phyloP scores from a whole-genome alignment of 2,113 vertebrate genomes.

The Rhinogobius similis region DNA sequence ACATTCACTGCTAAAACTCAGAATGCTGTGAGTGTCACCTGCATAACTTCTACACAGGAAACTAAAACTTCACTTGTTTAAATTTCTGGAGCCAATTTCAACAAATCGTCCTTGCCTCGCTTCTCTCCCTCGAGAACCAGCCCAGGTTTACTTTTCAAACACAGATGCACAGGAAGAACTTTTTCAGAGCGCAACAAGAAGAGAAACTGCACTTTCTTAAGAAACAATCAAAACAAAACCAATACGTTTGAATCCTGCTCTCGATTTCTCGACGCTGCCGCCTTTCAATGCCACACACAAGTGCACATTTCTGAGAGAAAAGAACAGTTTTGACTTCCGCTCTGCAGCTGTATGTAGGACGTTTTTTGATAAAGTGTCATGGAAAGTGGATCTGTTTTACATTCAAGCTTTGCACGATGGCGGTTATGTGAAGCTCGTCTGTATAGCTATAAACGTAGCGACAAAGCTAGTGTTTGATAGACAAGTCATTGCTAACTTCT shows the following conservation, averaged over 20 bases:
- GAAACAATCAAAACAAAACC: constrained; percentile 17
- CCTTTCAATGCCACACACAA: neutral
- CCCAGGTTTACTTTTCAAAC: constrained; percentile 9
- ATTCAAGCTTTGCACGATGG: neutral
- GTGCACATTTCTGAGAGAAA: constrained; percentile 15
- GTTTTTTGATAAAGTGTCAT: constrained; percentile 19
- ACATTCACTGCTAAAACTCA: no score
- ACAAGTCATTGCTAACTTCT: constrained; percentile 30
- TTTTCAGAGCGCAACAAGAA: neutral
- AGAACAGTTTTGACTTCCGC: constrained; percentile 13
- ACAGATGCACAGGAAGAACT: constrained; percentile 6
- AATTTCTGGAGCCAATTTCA: neutral
- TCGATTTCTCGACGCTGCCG: constrained; percentile 12
- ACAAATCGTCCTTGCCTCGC: neutral
- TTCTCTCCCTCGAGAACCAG: constrained; percentile 23
- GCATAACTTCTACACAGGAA: no score
- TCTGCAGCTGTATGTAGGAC: constrained; percentile 13
- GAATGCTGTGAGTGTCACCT: no score
- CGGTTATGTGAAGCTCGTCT: neutral
- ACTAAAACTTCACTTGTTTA: neutral
- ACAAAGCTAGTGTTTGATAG: constrained; percentile 41
- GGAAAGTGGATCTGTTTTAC: constrained; percentile 13
- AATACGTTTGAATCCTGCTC: constrained; percentile 24
- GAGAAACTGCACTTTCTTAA: constrained; percentile 15
- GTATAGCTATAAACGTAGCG: constrained; percentile 11